Percentiles rank a stretch among this genome's conserved stretches.
Evolutionary conservation across 2,888 invertebrate genomes (phyloP).

Genomic region (Adelognathus sp.): DNA sequence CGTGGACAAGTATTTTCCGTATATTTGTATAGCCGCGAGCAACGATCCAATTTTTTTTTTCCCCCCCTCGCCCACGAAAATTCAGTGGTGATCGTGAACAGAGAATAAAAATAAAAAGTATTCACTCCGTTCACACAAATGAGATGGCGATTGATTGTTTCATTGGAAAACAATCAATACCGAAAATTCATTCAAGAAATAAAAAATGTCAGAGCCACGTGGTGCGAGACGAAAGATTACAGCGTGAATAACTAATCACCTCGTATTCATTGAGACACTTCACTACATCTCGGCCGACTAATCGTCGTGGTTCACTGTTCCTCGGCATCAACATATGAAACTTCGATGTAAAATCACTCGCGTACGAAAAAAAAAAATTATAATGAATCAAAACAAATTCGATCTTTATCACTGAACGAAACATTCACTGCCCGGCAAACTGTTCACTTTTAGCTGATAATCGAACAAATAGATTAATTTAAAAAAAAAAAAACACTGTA

Average conservation of each 20-base stretch:
- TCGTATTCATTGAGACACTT: slow-evolving; percentile 32
- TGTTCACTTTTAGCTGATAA: background rate
- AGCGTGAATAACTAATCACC: slow-evolving; percentile 32
- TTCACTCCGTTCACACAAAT: background rate
- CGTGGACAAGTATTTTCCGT: background rate
- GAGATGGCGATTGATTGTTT: too few species aligned
- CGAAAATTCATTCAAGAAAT: background rate
- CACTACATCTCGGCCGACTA: slow-evolving; percentile 20
- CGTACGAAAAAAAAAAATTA: background rate
- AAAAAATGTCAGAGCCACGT: slow-evolving; percentile 12
- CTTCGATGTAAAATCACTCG: background rate
- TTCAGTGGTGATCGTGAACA: background rate
- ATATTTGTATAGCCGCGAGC: background rate
- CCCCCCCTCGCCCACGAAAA: too few species aligned
- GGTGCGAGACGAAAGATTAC: background rate
- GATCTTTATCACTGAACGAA: background rate
- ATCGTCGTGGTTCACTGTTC: background rate
- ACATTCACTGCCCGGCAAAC: slow-evolving; percentile 21
- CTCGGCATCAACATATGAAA: background rate
- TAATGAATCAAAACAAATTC: background rate
- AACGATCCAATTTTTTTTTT: background rate
- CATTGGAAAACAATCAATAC: too few species aligned
- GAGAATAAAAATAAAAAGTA: background rate
- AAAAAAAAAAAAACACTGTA: slow-evolving; percentile 22
- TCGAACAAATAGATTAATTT: background rate